These are phyloP conservation scores for Macheiramphus alcinus DNA, from an alignment of 2,113 vertebrate species.

Conservation along the genomic window DNA sequence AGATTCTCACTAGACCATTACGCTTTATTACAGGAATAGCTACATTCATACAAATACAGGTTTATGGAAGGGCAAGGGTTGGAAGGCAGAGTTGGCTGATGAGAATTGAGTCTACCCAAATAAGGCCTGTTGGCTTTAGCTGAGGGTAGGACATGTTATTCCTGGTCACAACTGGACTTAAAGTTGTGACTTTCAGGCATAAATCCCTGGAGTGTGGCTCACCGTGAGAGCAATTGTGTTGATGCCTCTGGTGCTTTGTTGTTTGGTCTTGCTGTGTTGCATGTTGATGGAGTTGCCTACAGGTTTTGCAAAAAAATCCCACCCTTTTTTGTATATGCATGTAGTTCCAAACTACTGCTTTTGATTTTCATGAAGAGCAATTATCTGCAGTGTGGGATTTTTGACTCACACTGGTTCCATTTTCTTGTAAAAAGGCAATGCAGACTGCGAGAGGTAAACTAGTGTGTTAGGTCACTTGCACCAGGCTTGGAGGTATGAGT, in stretches of 20 bases:
- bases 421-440: neutral
- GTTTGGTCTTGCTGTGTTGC: neutral
- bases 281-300: neutral
- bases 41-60: neutral
- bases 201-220: neutral
- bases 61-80: neutral
- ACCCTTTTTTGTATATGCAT: neutral
- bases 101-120: neutral
- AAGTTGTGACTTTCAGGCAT: neutral
- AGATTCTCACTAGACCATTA: neutral
- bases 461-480: neutral
- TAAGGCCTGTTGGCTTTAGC: neutral
- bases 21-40: neutral
- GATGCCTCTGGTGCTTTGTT: neutral
- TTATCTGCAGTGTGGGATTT: neutral
- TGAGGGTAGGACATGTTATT: neutral
- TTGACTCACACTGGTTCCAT: neutral
- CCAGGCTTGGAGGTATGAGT: neutral
- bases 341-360: neutral
- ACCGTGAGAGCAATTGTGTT: fast-evolving
- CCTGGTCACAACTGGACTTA: neutral
- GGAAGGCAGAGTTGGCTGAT: neutral
- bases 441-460: neutral
- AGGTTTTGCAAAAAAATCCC: fast-evolving
- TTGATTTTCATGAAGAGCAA: neutral